Percentiles rank a stretch among this genome's conserved stretches.
Evolutionary conservation across 1,140 invertebrate species (phyloP).

Genomic region (Nebria ingens): DNA sequence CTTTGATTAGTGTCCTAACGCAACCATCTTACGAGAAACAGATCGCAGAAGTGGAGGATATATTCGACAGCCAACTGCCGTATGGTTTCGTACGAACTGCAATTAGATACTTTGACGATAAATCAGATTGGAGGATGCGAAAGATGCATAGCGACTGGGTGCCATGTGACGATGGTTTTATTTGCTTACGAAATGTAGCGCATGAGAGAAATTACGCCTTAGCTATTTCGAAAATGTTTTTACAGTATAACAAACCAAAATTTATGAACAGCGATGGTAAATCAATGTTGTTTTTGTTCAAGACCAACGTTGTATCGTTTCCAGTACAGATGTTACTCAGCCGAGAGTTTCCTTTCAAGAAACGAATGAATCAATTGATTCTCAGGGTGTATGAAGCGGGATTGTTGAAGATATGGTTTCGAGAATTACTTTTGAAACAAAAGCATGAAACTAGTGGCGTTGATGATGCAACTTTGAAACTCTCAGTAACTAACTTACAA

Average conservation of each 20-base stretch:
- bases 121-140: conserved; percentile 7
- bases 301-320: conserved; percentile 15
- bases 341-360: conserved; percentile 20
- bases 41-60: conserved; percentile 17
- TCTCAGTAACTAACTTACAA: background rate
- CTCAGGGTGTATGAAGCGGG: conserved; percentile 14
- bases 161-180: conserved; percentile 11
- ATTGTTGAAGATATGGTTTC: conserved; percentile 8
- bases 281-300: conserved; percentile 18
- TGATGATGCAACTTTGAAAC: background rate
- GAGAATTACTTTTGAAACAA: background rate
- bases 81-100: background rate
- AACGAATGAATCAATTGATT: conserved; percentile 17
- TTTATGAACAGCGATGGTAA: conserved; percentile 14
- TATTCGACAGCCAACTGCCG: conserved; percentile 10
- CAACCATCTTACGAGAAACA: conserved; percentile 15
- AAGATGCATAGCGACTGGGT: conserved; percentile 14
- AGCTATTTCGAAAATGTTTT: background rate
- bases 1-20: conserved; percentile 18
- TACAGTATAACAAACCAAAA: conserved; percentile 15
- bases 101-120: conserved; percentile 11
- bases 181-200: conserved; percentile 10
- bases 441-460: background rate
- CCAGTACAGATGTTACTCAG: conserved; percentile 18
- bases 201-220: background rate